phyloP scores from a whole-genome alignment of 2,797 vertebrate species.

The Argyrosomus regius region DNA sequence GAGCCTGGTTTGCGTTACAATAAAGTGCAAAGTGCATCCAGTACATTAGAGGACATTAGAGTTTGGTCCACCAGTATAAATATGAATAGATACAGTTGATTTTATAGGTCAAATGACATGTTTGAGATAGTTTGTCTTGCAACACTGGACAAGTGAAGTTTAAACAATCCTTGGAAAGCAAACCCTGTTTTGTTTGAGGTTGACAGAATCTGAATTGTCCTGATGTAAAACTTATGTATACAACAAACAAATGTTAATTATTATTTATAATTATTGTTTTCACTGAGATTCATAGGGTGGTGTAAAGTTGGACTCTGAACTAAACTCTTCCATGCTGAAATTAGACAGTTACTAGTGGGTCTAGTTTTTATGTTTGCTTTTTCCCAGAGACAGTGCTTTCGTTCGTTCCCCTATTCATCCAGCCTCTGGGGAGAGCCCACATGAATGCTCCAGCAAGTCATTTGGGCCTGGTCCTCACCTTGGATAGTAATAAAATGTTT shows the following conservation, averaged over 20 bases:
- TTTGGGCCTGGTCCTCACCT: slow-evolving; percentile 72
- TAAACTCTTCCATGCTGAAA: slow-evolving; percentile 14
- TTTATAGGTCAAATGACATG: slow-evolving; percentile 4
- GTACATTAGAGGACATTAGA: background rate
- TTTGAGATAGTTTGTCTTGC: slow-evolving; percentile 10
- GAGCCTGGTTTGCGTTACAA: slow-evolving; percentile 68
- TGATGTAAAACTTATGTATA: background rate
- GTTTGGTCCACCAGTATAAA: background rate
- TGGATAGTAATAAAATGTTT: slow-evolving; percentile 83
- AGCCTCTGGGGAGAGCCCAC: slow-evolving; percentile 25
- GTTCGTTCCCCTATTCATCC: slow-evolving; percentile 27
- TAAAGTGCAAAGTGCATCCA: background rate
- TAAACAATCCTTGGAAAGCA: background rate
- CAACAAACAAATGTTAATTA: background rate
- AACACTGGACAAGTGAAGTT: background rate
- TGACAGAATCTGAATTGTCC: background rate
- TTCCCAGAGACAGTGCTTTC: slow-evolving; percentile 19
- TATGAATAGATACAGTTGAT: slow-evolving; percentile 11
- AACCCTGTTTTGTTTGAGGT: background rate
- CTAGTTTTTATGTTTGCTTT: slow-evolving; percentile 15
- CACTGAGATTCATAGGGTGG: background rate
- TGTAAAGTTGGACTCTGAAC: background rate
- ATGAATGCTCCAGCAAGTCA: slow-evolving; percentile 75
- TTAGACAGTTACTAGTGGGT: slow-evolving; percentile 10
- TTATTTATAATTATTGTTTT: background rate